phyloP scores from a whole-genome alignment of 2,113 vertebrate genomes.

The Dromas ardeola region DNA sequence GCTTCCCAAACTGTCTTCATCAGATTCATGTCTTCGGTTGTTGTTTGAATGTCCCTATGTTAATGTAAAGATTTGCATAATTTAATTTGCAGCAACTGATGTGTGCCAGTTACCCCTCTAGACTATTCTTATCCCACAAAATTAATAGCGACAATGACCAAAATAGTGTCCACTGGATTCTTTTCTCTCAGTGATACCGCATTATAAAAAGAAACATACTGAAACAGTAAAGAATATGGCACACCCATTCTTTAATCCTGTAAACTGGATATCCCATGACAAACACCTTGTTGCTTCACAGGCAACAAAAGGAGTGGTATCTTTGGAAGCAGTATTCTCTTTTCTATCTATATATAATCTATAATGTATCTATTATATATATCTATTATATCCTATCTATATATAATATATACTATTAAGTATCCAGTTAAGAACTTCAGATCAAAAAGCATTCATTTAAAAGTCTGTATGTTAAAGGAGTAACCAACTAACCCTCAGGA shows the following conservation, averaged over 20 bases:
- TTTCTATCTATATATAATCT: too few relatives aligned
- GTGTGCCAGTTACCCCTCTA: not conserved
- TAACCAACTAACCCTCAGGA: not conserved
- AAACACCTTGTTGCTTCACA: not conserved
- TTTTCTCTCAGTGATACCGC: not conserved
- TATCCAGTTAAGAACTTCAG: not conserved
- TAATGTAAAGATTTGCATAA: slow-evolving; percentile 45
- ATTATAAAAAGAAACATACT: not conserved
- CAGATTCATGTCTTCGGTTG: slow-evolving; percentile 85
- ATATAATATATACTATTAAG: too few relatives aligned
- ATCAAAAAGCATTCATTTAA: not conserved
- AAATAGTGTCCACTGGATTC: not conserved
- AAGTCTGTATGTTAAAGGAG: not conserved
- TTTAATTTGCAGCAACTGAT: not conserved
- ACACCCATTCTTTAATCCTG: not conserved
- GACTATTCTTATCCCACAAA: not conserved
- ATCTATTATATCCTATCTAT: too few relatives aligned
- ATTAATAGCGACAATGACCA: not conserved
- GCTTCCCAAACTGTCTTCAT: slow-evolving; percentile 95
- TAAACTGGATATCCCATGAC: not conserved
- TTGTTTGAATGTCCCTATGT: slow-evolving; percentile 79
- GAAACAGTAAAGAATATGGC: not conserved
- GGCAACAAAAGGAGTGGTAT: not conserved
- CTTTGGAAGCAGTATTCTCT: not conserved
- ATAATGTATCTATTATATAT: too few relatives aligned